Evolutionary conservation across 1,140 invertebrate species (phyloP).

Genomic region (Drosophila pachea): DNA sequence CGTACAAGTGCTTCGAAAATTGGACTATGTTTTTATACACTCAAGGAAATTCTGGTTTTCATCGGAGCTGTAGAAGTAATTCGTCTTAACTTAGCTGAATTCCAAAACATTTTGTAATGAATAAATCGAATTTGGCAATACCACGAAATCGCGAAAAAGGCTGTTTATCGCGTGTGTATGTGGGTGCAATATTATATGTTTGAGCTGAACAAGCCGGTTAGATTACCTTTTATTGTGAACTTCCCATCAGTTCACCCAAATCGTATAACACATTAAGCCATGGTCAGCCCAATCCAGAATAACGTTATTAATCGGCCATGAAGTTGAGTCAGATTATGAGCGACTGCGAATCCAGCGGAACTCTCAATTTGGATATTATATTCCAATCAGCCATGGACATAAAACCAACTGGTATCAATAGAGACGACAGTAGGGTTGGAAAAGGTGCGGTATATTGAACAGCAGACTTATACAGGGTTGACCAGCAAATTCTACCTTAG

Average conservation of each 20-base stretch:
- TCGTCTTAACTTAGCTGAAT: too few relatives aligned
- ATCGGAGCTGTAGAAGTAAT: too few relatives aligned
- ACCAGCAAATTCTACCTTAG: slow-evolving; percentile 15
- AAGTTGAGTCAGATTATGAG: slow-evolving; percentile 47
- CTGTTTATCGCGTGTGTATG: too few relatives aligned
- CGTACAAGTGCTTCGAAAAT: slow-evolving; percentile 69
- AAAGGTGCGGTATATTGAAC: not conserved
- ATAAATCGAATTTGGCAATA: too few relatives aligned
- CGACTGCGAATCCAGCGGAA: slow-evolving; percentile 43
- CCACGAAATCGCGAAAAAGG: too few relatives aligned
- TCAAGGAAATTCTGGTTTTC: too few relatives aligned
- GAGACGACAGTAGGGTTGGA: slow-evolving; percentile 14
- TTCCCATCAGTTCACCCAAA: slow-evolving; percentile 50
- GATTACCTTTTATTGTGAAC: slow-evolving; percentile 51
- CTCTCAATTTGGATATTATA: slow-evolving; percentile 68
- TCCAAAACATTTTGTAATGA: too few relatives aligned
- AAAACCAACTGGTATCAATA: slow-evolving; percentile 72
- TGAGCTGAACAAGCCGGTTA: slow-evolving; percentile 1
- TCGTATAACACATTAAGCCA: slow-evolving; percentile 74
- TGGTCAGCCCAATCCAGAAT: slow-evolving; percentile 48
- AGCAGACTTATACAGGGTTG: slow-evolving; percentile 2
- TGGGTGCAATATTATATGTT: too few relatives aligned
- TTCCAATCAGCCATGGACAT: slow-evolving; percentile 75
- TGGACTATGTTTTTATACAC: too few relatives aligned
- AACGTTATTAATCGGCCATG: slow-evolving; percentile 56